A percentile compares a stretch with the other conserved stretches of the same genome.
phyloP scores from a whole-genome alignment of 2,113 vertebrate species.

The Laticauda colubrina region DNA sequence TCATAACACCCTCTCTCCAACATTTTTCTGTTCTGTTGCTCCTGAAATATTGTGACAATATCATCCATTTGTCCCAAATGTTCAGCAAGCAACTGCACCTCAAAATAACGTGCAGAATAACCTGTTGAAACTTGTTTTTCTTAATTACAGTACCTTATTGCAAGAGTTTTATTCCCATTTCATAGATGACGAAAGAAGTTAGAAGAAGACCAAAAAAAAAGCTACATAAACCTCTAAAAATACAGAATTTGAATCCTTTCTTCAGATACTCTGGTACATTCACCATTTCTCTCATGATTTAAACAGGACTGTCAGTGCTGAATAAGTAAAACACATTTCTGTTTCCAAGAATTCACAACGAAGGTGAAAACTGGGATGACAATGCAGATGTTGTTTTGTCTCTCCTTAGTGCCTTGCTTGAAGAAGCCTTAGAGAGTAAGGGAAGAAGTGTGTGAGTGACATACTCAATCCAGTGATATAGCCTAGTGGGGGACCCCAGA shows the following conservation, averaged over 20 bases:
- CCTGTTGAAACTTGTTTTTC: neutral
- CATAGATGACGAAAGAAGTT: neutral
- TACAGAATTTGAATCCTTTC: neutral
- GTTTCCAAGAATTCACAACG: neutral
- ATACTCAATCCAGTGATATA: neutral
- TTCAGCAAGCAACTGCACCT: neutral
- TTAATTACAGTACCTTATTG: neutral
- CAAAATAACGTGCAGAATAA: neutral
- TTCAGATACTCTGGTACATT: neutral
- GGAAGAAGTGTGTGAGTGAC: no score
- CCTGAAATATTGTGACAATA: neutral
- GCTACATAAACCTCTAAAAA: neutral
- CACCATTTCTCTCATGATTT: neutral
- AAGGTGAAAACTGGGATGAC: neutral
- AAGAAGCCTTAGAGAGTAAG: neutral
- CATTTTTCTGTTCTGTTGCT: neutral
- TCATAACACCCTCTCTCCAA: neutral
- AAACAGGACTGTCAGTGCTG: neutral
- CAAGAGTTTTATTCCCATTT: neutral
- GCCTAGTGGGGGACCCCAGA: no score
- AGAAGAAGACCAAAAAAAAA: neutral
- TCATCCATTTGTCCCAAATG: neutral
- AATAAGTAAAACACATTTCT: neutral
- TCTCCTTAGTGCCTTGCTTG: neutral
- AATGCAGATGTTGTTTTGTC: neutral